Evolutionary conservation across 2,888 invertebrate genomes (phyloP), one percentile per base, ranked within the genome.

Genomic region (Erebia epiphron): DNA sequence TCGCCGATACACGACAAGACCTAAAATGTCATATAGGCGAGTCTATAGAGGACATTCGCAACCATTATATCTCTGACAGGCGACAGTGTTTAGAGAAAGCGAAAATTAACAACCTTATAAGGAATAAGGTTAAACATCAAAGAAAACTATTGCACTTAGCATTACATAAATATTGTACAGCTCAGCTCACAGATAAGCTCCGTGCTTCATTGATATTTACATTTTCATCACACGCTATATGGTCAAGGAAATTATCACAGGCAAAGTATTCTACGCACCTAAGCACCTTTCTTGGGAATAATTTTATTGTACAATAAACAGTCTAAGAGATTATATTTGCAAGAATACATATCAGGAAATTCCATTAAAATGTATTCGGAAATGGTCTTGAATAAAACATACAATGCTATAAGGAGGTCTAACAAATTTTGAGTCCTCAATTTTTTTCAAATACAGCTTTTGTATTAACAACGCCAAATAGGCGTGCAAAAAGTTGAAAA

Each of bases 81-180:
- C 75, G 69, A 75, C 80, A 80, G 71, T 80, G 81, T 79, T 79
- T 72, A 76, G 83, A 83, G 86, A 88, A 88, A 88, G 86, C 79
- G 83, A 82, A 81, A 86, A 84, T 80, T 78, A 80, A 82, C 79
- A 77, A 75, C 74, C 66, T 58, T 70, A 62, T 72, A 62, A 49
- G 62, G 62, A 21, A 62, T 62, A 62, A 62, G 62, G 46, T 49
- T 49, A 62, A 60, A 61, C 61, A 61, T 61, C 49, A 14, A 62
- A 49, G 62, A 62, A 62, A 62, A 62, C 62, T 62, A 62, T 62
- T 62, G 49, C 62, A 62, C 62, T 62, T 62, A 49, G 49, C 49
- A 49, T 46, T 62, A 62, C 16, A 62, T 62, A 62, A 62, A 49
- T 62, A 62, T 21, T 14, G 9, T 62, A 62, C 62, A 62, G 14